A percentile compares a stretch with the other conserved stretches of the same genome.
phyloP scores from a whole-genome alignment of 2,113 vertebrate genomes.

The Otis tarda region DNA sequence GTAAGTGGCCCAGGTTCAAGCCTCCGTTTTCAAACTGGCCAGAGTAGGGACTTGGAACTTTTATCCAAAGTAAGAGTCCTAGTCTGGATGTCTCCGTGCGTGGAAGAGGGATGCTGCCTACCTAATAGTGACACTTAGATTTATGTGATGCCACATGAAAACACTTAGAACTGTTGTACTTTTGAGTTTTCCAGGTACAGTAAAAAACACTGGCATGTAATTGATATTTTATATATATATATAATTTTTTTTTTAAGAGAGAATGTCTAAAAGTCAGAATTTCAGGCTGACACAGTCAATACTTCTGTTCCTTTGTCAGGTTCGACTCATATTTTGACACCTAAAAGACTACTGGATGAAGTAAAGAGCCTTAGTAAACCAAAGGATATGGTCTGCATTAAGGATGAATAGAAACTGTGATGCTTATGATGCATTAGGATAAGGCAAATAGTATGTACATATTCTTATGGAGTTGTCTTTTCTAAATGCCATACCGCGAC shows the following conservation, averaged over 20 bases:
- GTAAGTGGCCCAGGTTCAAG: background rate
- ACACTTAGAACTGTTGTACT: background rate
- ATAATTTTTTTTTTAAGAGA: background rate
- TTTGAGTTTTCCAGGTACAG: background rate
- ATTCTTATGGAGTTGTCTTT: conserved; percentile 38
- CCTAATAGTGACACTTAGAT: background rate
- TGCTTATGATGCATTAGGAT: background rate
- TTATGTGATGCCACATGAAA: background rate
- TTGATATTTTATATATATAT: background rate
- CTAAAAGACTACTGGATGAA: conserved; percentile 87
- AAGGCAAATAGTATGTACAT: conserved; percentile 57
- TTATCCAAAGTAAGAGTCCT: background rate
- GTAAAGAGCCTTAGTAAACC: conserved; percentile 89
- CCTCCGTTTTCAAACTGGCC: background rate
- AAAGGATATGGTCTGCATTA: conserved; percentile 81
- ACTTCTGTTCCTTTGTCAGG: conserved; percentile 73
- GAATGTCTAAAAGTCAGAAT: background rate
- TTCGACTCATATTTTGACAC: conserved; percentile 93
- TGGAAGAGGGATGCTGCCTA: background rate
- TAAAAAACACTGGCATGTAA: background rate
- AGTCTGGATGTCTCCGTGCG: background rate
- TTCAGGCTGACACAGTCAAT: background rate
- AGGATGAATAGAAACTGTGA: conserved; percentile 74
- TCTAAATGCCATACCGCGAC: background rate
- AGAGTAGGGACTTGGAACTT: background rate